These are phyloP conservation scores for Lepidothrix coronata DNA, from an alignment of 2,113 vertebrate species.

Conservation along the genomic window DNA sequence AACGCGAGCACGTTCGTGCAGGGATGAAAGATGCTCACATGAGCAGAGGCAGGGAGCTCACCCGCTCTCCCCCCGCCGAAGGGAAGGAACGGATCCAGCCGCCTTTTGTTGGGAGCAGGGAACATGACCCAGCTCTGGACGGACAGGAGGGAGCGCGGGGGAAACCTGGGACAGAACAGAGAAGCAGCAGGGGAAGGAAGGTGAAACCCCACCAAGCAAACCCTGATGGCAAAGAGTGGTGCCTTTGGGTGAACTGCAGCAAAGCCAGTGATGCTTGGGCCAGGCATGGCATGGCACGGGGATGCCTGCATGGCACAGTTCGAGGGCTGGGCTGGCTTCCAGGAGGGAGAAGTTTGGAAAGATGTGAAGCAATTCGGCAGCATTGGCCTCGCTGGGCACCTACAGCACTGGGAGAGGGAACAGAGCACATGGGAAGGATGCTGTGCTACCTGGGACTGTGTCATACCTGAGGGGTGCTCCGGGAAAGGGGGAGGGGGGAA, in stretches of 20 bases:
- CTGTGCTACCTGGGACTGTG: not conserved
- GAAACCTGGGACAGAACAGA: not conserved
- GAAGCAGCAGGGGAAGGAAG: not conserved
- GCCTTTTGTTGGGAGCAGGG: not conserved
- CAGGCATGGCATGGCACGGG: rapidly evolving
- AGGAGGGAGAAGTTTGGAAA: not conserved
- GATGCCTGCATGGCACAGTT: not conserved
- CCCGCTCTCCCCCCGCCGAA: not conserved
- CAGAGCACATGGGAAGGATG: not conserved
- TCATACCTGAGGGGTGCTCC: not conserved
- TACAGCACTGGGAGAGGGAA: not conserved
- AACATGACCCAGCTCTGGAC: not conserved
- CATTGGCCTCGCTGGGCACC: rapidly evolving
- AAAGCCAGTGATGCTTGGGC: not conserved
- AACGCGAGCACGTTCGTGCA: not conserved
- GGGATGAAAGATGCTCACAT: constrained; percentile 19
- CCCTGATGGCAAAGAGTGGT: not conserved
- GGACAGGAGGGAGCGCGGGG: not conserved
- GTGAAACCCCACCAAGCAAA: not conserved
- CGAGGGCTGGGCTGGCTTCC: not conserved
- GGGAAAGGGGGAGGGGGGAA: not conserved
- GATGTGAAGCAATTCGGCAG: not conserved
- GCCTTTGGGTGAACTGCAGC: not conserved
- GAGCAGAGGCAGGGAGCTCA: not conserved
- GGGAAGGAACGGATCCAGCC: not conserved